Base-by-base conservation (phyloP, 1,140 invertebrate species). In the Ptiloglossa arizonensis region DNA sequence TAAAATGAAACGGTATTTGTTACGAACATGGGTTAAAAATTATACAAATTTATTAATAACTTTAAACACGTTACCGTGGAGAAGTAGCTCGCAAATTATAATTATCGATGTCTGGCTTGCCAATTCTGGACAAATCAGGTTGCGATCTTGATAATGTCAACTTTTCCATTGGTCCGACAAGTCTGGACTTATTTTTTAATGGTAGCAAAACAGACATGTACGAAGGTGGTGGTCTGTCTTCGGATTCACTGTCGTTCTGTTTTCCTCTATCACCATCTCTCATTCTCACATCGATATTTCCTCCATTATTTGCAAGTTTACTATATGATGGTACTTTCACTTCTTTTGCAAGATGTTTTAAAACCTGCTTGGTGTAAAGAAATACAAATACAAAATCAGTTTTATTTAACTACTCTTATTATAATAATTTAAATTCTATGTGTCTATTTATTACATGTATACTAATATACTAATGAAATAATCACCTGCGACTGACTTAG, bases 261-360 rank as follows among this genome's bases (percentile, higher is more conserved):
- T 92, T 92, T 19, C 80, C 88, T 70, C 89, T 85, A 41, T 91
- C 89, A 32, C 80, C 81, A 27, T 93, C 90, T 70, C 90, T 80
- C 66, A 91, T 87, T 72, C 87, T 87, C 76, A 89, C 82, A 62
- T 91, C 89, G 4, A 75, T 75, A 77, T 81, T 90, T 60, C 81
- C 81, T 17, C 90, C 89, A 70, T 87, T 90, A 52, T 70, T 89
- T 1, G 81, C 76, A 27, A 89, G 75, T 77, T 93, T 90, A 62
- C 83, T 82, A 24, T 90, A 93, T 1, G 93, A 90, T 64, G 93
- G 93, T 46, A 93, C 93, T 89, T 95, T 96, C 9, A 96, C 96
- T 91, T 97, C 96, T 91, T 97, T 97, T 2, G 96, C 96, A 67
- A 97, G 93, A 92, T 97, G 96, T 91, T 97, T 97, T 79, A 97